phyloP scores from a whole-genome alignment of 2,888 invertebrate species.

The Macaria liturata region DNA sequence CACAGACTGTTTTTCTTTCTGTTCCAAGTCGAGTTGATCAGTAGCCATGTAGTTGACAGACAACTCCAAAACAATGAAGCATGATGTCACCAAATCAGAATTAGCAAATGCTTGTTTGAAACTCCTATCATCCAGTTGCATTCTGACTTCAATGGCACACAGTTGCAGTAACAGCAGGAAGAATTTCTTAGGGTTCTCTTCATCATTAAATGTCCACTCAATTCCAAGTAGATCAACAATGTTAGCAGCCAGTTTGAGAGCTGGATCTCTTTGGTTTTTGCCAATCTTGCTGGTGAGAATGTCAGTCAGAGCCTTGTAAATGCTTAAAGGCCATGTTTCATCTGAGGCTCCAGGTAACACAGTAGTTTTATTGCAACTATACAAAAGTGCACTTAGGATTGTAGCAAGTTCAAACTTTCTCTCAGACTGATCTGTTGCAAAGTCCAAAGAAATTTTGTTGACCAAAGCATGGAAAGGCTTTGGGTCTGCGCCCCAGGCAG shows the following conservation, averaged over 20 bases:
- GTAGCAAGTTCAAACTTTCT: constrained; percentile 94
- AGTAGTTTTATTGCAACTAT: constrained; percentile 87
- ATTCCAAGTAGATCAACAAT: constrained; percentile 92
- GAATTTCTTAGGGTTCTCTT: constrained; percentile 91
- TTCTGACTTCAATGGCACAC: constrained; percentile 95
- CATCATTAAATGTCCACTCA: constrained; percentile 92
- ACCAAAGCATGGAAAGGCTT: constrained; percentile 92
- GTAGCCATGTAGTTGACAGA: constrained; percentile 91
- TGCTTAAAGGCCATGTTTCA: constrained; percentile 91
- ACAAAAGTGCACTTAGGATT: constrained; percentile 89
- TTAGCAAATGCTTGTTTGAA: constrained; percentile 90
- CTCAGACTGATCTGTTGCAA: constrained; percentile 94
- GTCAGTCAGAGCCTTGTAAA: constrained; percentile 92
- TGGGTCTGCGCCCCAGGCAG: constrained; percentile 90
- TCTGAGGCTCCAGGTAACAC: constrained; percentile 85
- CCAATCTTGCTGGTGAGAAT: constrained; percentile 94
- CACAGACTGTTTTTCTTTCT: constrained; percentile 95
- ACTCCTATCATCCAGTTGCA: constrained; percentile 95
- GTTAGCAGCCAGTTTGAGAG: constrained; percentile 91
- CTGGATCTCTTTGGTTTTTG: constrained; percentile 94
- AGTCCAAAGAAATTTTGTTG: constrained; percentile 92
- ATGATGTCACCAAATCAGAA: constrained; percentile 90
- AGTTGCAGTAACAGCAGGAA: constrained; percentile 92
- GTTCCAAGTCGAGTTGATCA: constrained; percentile 92
- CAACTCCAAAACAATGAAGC: constrained; percentile 91